Evolutionary conservation across 2,888 invertebrate species (phyloP), one percentile per base, ranked within the genome.

Genomic region (Dolichomitus sp.): DNA sequence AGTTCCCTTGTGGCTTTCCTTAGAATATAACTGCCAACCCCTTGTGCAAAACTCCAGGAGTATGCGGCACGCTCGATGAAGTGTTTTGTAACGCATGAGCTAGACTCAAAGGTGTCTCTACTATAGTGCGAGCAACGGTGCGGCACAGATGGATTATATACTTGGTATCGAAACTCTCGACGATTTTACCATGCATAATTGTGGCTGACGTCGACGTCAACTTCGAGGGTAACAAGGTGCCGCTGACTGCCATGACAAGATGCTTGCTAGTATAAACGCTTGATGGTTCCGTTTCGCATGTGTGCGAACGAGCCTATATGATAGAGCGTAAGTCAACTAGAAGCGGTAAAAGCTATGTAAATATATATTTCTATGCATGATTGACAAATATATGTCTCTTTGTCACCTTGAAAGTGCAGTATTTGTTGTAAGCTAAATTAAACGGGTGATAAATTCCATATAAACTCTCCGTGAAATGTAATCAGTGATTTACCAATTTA

Each of bases 141-240:
- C 2, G 57, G 45, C 57, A 59, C 59, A 12, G 33, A 30, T 19
- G 14, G 54, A 59, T 30, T 42, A 70, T 45, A 42, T 30, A 59
- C 30, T 19, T n/a, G 33, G 30, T 59, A 70, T 70, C 59, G 59
- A 70, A 45, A 70, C 57, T 42, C 27, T 14, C 45, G 54, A 17
- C 33, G 57, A 70, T 57, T 70, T 70, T 33, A 59, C 42, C 57
- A 19, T 2, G 70, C 45, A 59, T 70, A 70, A 45, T 70, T 70
- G 70, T 30, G 17, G 57, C 42, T 45, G 70, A 30, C 23, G 42
- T 17, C 9, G 57, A n/a, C 45, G 57, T 70, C 70, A 59, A 70
- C 59, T 70, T n/a, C 57, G 70, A 42, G 45, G 19, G 11, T 4
- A 19, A 17, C 37, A 17, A 40, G 54, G 52, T 19, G 30, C 42